phyloP scores from a whole-genome alignment of 2,113 vertebrate genomes.

The Mesembrinibis cayennensis region DNA sequence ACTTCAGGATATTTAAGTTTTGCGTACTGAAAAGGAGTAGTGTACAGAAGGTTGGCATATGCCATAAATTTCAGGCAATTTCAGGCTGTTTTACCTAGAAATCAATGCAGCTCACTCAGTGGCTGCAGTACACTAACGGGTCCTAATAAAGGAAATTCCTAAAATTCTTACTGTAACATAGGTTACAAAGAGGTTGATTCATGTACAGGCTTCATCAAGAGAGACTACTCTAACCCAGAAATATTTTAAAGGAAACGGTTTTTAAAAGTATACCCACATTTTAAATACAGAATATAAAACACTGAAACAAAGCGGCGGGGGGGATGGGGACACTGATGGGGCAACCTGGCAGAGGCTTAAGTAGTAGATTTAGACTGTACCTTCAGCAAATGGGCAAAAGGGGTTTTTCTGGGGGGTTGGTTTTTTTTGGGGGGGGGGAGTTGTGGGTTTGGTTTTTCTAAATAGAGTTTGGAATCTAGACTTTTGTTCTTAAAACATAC shows the following conservation, averaged over 20 bases:
- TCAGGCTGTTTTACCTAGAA: conserved; percentile 25
- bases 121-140: conserved; percentile 1
- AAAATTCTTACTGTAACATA: conserved; percentile 68
- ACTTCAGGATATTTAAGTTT: conserved; percentile 40
- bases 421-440: background rate
- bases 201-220: conserved; percentile 47
- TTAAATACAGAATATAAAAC: background rate
- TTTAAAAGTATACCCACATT: conserved; percentile 17
- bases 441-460: background rate
- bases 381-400: background rate
- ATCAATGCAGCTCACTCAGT: conserved; percentile 49
- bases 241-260: conserved; percentile 58
- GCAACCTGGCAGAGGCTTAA: background rate
- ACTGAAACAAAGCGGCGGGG: background rate
- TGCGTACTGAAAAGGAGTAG: conserved; percentile 14
- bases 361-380: background rate
- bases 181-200: conserved; percentile 74
- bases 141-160: conserved; percentile 73
- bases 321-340: background rate
- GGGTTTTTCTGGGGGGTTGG: no score
- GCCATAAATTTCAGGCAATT: conserved; percentile 28
- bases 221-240: conserved; percentile 47
- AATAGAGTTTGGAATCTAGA: background rate
- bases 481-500: background rate
- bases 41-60: conserved; percentile 9